Evolutionary conservation across 2,797 vertebrate species (phyloP), one percentile per base, ranked within the genome.

Genomic region (Odontamblyopus rebecca): DNA sequence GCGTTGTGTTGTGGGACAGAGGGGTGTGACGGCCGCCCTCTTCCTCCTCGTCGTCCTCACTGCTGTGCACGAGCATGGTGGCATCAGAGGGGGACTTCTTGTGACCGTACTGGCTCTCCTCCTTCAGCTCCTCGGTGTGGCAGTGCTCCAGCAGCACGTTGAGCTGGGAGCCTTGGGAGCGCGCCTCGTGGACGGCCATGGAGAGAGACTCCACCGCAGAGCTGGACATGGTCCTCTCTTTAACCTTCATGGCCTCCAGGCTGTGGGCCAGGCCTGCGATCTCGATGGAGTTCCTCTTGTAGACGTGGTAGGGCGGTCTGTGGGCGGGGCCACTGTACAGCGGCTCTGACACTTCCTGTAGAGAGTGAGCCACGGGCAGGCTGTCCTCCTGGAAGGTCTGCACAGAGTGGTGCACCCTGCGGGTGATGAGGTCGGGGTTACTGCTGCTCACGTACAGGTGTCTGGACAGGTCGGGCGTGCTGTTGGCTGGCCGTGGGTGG

Each of bases 381-480:
- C 97, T 99, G 93, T 97, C 98, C 83, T 99, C 98, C 82, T 99
- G 98, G 91, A 99, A 99, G 0, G 96, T 98, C 90, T 99, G 98
- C n/a, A 99, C 98, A 0, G 97, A 97, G 89, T 99, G 98, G 84
- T 99, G 98, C 8, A 99, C 96, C 0, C 98, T 93, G 2, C 98
- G 88, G 0, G 97, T 98, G 85, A 99, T 97, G 83, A 99, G 93
- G 70, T 99, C 98, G 0, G 98, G 97, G 79, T 98, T 99, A 90
- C 98, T 99, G 81, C 95, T 98, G 92, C 97, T 99, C 53, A 95
- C 95, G 51, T 97, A 96, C 29, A 96, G 93, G 75, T 99, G 97
- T 6, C 96, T 95, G 0, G 97, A 98, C 70, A 99, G 95, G 86
- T 99, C 98, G 0, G 98, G 98, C 7, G 98, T 99, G 89, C 98